Conservation (phyloP, 2,113 vertebrate species). For the Gyps fulvus region DNA sequence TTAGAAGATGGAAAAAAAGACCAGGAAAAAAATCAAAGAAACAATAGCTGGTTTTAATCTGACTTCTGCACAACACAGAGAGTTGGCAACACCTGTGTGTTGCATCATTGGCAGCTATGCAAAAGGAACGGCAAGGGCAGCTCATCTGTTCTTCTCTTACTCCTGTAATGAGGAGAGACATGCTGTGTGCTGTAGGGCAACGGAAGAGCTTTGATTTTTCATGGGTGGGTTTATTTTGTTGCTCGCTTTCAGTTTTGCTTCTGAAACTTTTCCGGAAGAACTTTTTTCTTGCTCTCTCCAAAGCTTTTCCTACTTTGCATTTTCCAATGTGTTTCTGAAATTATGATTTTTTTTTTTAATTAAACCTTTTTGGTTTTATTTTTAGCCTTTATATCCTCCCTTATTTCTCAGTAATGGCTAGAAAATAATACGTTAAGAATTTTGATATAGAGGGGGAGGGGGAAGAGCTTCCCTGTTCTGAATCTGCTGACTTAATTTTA, state of each 20-base stretch:
- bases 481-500: conserved; percentile 1
- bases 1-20: not conserved
- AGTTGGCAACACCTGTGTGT: not conserved
- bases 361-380: not conserved
- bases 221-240: not conserved
- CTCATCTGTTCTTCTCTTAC: not conserved
- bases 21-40: not conserved
- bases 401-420: not conserved
- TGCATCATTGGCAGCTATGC: not conserved
- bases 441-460: not conserved
- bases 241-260: not conserved
- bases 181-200: not conserved
- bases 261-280: not conserved
- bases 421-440: not conserved
- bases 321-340: not conserved
- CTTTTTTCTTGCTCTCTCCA: not conserved
- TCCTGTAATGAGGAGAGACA: not conserved
- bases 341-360: not conserved
- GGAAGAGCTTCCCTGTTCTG: not conserved
- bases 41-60: not conserved
- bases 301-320: not conserved
- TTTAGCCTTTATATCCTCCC: not conserved
- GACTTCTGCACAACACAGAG: not conserved
- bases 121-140: not conserved
- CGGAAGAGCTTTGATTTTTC: not conserved